A percentile compares a stretch with the other conserved stretches of the same genome.
These are phyloP conservation scores for Lasioglossum morio DNA, from an alignment of 2,888 invertebrate genomes.

Conservation along the genomic window DNA sequence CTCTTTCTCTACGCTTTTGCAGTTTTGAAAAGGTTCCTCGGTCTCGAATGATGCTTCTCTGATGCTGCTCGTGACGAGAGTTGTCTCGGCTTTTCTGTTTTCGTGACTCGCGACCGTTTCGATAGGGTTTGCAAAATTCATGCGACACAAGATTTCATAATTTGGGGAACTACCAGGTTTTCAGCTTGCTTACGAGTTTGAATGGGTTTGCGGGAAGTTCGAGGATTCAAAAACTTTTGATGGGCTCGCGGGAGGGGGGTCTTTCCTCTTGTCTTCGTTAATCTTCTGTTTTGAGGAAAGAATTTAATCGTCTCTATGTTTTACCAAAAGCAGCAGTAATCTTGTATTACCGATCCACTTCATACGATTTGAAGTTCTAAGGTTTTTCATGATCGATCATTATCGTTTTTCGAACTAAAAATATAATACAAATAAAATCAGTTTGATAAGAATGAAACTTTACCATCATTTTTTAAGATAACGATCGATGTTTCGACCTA, in stretches of 20 bases:
- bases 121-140: neutral
- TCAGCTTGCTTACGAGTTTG: neutral
- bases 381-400: too few species aligned
- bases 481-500: too few species aligned
- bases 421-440: too few species aligned
- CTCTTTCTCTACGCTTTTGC: neutral
- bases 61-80: neutral
- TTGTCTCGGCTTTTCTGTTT: neutral
- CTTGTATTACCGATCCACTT: too few species aligned
- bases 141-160: neutral
- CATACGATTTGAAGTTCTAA: too few species aligned
- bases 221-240: neutral
- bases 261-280: neutral
- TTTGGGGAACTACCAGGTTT: neutral
- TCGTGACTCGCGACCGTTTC: neutral
- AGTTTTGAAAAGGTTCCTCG: slow-evolving; percentile 9
- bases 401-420: too few species aligned
- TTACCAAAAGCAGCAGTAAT: too few species aligned
- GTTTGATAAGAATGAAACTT: too few species aligned
- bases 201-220: neutral
- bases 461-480: too few species aligned
- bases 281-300: neutral
- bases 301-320: too few species aligned
- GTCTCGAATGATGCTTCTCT: neutral
- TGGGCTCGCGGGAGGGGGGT: neutral